phyloP scores from a whole-genome alignment of 2,113 vertebrate species.

The Rhinopithecus roxellana region DNA sequence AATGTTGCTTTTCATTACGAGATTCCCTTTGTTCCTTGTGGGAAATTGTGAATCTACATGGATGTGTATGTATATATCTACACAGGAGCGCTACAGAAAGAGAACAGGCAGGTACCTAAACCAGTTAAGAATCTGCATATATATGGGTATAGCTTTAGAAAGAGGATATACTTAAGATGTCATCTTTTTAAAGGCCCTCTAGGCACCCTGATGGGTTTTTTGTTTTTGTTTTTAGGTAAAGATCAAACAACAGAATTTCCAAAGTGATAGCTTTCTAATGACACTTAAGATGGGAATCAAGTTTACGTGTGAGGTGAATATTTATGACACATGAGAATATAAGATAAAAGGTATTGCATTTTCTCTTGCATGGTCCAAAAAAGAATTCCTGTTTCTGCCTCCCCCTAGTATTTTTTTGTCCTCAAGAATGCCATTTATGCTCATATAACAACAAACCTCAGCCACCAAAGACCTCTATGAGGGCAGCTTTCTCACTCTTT shows the following conservation, averaged over 20 bases:
- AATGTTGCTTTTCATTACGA: slow-evolving; percentile 69
- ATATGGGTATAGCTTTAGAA: background rate
- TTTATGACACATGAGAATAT: background rate
- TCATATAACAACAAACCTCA: background rate
- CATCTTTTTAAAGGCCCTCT: slow-evolving; percentile 8
- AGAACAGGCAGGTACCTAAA: background rate
- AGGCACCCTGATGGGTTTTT: background rate
- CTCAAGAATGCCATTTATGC: background rate
- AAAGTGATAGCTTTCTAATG: slow-evolving; percentile 34
- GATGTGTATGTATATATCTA: slow-evolving; percentile 22
- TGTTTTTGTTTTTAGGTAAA: background rate
- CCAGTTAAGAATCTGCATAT: background rate
- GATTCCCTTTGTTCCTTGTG: slow-evolving; percentile 65
- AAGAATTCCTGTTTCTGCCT: background rate
- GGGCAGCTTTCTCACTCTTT: background rate
- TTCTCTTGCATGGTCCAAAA: background rate
- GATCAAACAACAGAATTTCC: slow-evolving; percentile 32
- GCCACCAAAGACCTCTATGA: background rate
- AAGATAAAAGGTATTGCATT: background rate
- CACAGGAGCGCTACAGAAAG: background rate
- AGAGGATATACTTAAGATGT: background rate
- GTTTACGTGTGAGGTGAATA: background rate
- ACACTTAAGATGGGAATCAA: slow-evolving; percentile 30
- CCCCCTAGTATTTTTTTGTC: background rate
- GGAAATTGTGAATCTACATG: slow-evolving; percentile 33